Evolutionary conservation across 2,113 vertebrate species (phyloP).

Genomic region (Okapia johnstoni): DNA sequence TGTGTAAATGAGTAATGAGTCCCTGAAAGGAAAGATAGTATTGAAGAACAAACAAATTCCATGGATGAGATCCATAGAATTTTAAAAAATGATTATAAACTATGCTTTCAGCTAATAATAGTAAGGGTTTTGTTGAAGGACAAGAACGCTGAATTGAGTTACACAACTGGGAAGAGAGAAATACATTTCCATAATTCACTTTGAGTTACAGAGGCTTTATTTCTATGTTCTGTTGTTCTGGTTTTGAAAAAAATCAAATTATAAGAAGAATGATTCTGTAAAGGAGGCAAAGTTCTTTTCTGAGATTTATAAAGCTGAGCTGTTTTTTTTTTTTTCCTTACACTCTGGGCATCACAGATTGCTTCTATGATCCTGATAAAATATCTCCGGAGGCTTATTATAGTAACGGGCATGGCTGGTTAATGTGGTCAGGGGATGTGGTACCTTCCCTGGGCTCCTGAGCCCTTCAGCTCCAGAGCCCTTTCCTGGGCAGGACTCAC

Average conservation of each 20-base stretch:
- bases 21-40: slow-evolving; percentile 17
- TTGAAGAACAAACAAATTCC: slow-evolving; percentile 56
- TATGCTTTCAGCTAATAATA: slow-evolving; percentile 57
- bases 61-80: slow-evolving; percentile 32
- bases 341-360: not conserved
- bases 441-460: not conserved
- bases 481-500: not conserved
- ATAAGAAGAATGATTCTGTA: not conserved
- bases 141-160: slow-evolving; percentile 40
- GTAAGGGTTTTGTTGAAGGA: slow-evolving; percentile 44
- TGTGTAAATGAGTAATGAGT: slow-evolving; percentile 37
- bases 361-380: not conserved
- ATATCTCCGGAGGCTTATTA: not conserved
- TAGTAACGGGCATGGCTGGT: slow-evolving; percentile 3
- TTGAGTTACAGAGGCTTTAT: slow-evolving; percentile 15
- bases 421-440: not conserved
- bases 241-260: not conserved
- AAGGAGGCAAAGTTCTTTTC: not conserved
- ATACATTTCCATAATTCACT: slow-evolving; percentile 37
- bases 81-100: slow-evolving; percentile 35
- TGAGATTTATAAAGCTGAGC: not conserved
- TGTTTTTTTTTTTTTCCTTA: not conserved
- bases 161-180: not conserved
- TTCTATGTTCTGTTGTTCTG: slow-evolving; percentile 15
- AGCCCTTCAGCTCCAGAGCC: not conserved